phyloP scores from a whole-genome alignment of 2,113 vertebrate genomes.

The Eulacestoma nigropectus region DNA sequence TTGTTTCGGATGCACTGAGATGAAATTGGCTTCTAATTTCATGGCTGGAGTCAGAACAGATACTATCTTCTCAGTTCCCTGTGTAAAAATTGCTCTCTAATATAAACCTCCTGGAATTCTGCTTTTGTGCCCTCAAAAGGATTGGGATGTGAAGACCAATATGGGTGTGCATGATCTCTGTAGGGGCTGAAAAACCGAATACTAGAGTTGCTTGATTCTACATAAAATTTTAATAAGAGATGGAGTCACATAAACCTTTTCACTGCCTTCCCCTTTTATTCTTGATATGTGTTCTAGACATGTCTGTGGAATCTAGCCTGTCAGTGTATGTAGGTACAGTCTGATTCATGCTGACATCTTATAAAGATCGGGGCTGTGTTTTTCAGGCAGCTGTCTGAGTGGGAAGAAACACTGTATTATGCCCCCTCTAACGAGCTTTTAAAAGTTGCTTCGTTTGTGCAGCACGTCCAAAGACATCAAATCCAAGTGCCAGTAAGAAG shows the following conservation, averaged over 20 bases:
- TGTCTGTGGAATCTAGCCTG: not conserved
- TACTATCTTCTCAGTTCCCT: constrained; percentile 42
- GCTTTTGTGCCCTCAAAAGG: constrained; percentile 4
- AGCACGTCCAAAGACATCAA: not conserved
- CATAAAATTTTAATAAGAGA: not conserved
- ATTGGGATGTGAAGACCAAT: not conserved
- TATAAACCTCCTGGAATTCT: constrained; percentile 47
- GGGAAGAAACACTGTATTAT: not conserved
- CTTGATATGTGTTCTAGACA: not conserved
- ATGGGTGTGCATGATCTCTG: not conserved
- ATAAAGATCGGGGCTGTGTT: not conserved
- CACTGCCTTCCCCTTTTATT: not conserved
- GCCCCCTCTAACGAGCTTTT: not conserved
- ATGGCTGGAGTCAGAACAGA: constrained; percentile 66
- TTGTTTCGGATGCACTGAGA: constrained; percentile 34
- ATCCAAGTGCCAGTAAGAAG: not conserved
- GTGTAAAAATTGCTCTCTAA: constrained; percentile 53
- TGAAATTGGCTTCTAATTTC: constrained; percentile 68
- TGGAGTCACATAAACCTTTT: not conserved
- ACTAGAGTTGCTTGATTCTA: not conserved
- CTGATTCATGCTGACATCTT: not conserved
- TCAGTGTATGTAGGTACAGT: not conserved
- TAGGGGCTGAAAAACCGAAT: not conserved
- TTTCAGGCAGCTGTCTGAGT: not conserved
- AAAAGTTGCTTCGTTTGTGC: not conserved